Percentiles rank a stretch among this genome's conserved stretches.
These are phyloP conservation scores for Columba janthina DNA, from an alignment of 2,113 vertebrate species.

Conservation along the genomic window DNA sequence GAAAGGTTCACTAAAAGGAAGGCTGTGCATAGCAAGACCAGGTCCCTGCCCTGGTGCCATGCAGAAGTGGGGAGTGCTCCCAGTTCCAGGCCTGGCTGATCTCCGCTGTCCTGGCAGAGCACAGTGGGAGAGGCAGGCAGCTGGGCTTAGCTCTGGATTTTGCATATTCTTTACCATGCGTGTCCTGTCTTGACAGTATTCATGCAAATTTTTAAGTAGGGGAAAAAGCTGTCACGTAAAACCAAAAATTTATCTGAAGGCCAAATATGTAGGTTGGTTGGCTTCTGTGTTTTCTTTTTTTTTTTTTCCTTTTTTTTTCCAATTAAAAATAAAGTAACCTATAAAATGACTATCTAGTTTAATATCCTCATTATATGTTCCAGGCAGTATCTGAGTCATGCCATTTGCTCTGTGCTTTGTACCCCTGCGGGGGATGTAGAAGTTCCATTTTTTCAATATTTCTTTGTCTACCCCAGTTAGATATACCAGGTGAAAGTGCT, in stretches of 20 bases:
- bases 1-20: background rate
- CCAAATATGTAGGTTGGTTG: slow-evolving; percentile 65
- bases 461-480: background rate
- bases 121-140: slow-evolving; percentile 2
- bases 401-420: slow-evolving; percentile 11
- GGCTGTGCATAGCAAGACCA: background rate
- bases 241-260: slow-evolving; percentile 48
- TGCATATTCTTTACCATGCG: slow-evolving; percentile 30
- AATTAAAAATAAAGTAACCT: slow-evolving; percentile 36
- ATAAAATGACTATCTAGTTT: slow-evolving; percentile 35
- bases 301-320: background rate
- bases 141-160: slow-evolving; percentile 13
- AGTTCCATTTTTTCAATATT: background rate
- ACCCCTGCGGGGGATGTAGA: background rate
- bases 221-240: slow-evolving; percentile 54
- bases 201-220: slow-evolving; percentile 57
- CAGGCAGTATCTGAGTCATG: slow-evolving; percentile 58
- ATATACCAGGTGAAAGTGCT: background rate
- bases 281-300: background rate
- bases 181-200: slow-evolving; percentile 61
- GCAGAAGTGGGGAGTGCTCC: background rate
- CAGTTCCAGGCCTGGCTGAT: background rate
- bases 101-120: background rate
- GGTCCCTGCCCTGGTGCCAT: background rate
- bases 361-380: slow-evolving; percentile 53